Base-by-base conservation (phyloP, 2,113 vertebrate genomes). In the Callithrix jacchus region DNA sequence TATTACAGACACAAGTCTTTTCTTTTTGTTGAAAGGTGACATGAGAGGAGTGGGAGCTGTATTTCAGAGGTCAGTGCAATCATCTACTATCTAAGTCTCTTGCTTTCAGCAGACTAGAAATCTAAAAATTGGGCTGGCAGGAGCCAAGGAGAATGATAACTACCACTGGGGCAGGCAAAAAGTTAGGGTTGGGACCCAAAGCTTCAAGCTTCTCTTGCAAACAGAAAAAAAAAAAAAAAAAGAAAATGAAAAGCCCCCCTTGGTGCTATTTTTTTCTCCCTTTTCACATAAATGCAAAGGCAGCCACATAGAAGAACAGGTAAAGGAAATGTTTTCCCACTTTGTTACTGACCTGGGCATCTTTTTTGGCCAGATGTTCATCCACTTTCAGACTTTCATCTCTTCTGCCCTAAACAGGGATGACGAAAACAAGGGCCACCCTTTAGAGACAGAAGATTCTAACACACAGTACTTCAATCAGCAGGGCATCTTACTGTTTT, bases 341-440 rank as follows among this genome's bases (percentile, higher is more conserved):
- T 91, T 49, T 56, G 17, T 70, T 87, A 95, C 91, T 90, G 89
- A 99, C 99, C 98, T 99, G 98, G 4, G 99, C 99, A 54, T 99
- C 99, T 32, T 98, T 98, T 98, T 99, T 99, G 73, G 99, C 98
- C 94, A 99, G 98, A 10, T 98, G 98, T 68, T 97, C 49, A 52
- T 99, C 98, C 73, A 98, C 98, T 80, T 89, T 98, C 13, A 98
- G 97, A 97, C 97, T 99, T 96, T 99, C 98, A 42, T 99, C 99
- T 98, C 98, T 98, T 98, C 98, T 99, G 9, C 99, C 98, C 98
- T 99, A 95, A 68, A 91, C 0, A 45, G 71, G 5, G 85, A 56
- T 70, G 64, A 86, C 11, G 32, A 52, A 82, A 52, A 49, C 20
- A 40, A 58, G 25, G 47, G 45, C 16, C 80, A 21, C 16, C 17